Conservation (phyloP, 2,888 invertebrate genomes). For the Leptopilina syphax region DNA sequence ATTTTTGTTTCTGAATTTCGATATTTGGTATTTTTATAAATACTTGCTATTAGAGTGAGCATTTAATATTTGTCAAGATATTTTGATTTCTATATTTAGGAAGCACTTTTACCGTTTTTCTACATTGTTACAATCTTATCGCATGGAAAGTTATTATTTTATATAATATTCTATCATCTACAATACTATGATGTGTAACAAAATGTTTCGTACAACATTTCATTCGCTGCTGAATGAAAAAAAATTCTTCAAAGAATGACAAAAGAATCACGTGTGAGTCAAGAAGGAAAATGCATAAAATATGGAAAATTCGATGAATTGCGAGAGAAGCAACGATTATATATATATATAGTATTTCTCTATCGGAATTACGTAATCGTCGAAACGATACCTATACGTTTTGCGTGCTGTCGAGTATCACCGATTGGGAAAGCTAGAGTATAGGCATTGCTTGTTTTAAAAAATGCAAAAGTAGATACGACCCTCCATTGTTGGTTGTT, state of each 20-base stretch:
- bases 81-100: no score
- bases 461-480: slow-evolving; percentile 56
- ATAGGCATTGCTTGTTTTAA: slow-evolving; percentile 53
- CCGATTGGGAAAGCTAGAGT: slow-evolving; percentile 51
- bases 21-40: no score
- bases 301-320: slow-evolving; percentile 17
- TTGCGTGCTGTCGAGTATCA: slow-evolving; percentile 52
- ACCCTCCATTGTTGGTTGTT: slow-evolving; percentile 48
- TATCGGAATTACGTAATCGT: slow-evolving; percentile 54
- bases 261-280: slow-evolving; percentile 4
- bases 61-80: no score
- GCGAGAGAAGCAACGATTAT: not conserved
- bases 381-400: slow-evolving; percentile 50
- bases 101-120: no score
- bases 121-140: no score
- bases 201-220: no score
- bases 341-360: not conserved
- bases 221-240: not conserved
- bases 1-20: no score
- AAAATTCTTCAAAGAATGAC: not conserved
- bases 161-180: no score
- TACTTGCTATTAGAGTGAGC: no score
- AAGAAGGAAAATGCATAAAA: slow-evolving; percentile 10
- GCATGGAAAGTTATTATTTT: no score
- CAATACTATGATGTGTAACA: no score